A percentile compares a stretch with the other conserved stretches of the same genome.
Conservation (phyloP, 2,797 vertebrate species). For the Limosa lapponica region DNA sequence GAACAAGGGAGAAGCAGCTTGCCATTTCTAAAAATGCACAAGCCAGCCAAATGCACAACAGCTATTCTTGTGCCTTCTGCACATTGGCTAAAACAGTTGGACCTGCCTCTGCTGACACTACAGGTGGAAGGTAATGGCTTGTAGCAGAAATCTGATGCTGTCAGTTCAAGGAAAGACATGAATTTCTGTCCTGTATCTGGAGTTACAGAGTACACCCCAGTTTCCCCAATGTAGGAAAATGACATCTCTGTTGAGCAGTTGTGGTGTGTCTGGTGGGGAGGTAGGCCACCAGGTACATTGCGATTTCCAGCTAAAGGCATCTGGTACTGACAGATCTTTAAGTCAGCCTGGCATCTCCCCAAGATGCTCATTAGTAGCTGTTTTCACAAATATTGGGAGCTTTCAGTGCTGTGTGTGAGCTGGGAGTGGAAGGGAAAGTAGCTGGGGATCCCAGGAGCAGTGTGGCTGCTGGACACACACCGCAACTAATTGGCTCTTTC, state of each 20-base stretch:
- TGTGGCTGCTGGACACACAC: not conserved
- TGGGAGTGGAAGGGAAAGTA: not conserved
- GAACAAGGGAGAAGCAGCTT: not conserved
- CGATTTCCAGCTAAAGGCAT: not conserved
- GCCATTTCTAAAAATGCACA: not conserved
- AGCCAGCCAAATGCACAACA: not conserved
- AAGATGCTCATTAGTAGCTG: not conserved
- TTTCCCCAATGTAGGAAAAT: not conserved
- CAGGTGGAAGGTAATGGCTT: not conserved
- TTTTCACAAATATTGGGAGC: not conserved
- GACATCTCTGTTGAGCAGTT: not conserved
- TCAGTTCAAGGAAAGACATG: not conserved
- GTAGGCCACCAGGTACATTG: not conserved
- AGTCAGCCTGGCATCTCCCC: not conserved
- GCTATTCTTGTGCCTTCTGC: not conserved
- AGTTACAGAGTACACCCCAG: not conserved
- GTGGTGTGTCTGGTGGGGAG: not conserved
- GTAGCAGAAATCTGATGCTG: not conserved
- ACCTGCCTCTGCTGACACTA: not conserved
- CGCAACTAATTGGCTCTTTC: constrained; percentile 41
- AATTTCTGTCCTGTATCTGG: not conserved
- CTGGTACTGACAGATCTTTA: not conserved
- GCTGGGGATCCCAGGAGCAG: constrained; percentile 7
- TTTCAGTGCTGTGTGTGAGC: not conserved
- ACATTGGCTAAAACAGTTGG: not conserved